A percentile compares a stretch with the other conserved stretches of the same genome.
phyloP scores from a whole-genome alignment of 1,140 invertebrate genomes.

The Anoplophora glabripennis region DNA sequence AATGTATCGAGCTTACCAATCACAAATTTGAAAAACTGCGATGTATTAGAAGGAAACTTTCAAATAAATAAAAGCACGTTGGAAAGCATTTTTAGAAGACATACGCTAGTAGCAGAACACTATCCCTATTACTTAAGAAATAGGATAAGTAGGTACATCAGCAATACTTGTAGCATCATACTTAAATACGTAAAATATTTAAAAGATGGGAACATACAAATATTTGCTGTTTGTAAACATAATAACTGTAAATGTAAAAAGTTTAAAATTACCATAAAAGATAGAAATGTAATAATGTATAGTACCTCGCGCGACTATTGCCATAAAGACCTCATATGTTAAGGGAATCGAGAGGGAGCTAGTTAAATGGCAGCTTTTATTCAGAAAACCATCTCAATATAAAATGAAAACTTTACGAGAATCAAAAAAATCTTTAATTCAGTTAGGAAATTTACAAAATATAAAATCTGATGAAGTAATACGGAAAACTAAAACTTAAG shows the following conservation, averaged over 20 bases:
- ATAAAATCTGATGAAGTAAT: slow-evolving; percentile 9
- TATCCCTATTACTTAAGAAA: too few species aligned
- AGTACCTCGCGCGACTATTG: background rate
- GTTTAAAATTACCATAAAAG: slow-evolving; percentile 4
- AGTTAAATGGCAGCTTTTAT: slow-evolving; percentile 4
- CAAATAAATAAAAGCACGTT: too few species aligned
- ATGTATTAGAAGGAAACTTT: too few species aligned
- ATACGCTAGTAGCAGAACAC: too few species aligned
- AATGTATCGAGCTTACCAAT: too few species aligned
- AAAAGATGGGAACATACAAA: slow-evolving; percentile 1
- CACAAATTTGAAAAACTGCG: too few species aligned
- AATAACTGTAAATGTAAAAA: slow-evolving; percentile 10
- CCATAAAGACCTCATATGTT: slow-evolving; percentile 1
- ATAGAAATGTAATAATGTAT: background rate
- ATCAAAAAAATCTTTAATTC: background rate
- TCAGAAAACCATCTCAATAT: slow-evolving; percentile 3
- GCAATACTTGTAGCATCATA: background rate
- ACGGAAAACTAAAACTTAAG: slow-evolving; percentile 8
- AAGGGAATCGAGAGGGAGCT: slow-evolving; percentile 8
- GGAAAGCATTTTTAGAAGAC: too few species aligned
- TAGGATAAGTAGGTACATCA: too few species aligned
- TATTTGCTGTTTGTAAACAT: slow-evolving; percentile 13
- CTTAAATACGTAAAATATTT: slow-evolving; percentile 8
- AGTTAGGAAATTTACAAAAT: slow-evolving; percentile 7
- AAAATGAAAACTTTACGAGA: background rate